Percentiles rank a stretch among this genome's conserved stretches.
These are phyloP conservation scores for Xerus rutilus DNA, from an alignment of 2,797 vertebrate species.

Conservation along the genomic window DNA sequence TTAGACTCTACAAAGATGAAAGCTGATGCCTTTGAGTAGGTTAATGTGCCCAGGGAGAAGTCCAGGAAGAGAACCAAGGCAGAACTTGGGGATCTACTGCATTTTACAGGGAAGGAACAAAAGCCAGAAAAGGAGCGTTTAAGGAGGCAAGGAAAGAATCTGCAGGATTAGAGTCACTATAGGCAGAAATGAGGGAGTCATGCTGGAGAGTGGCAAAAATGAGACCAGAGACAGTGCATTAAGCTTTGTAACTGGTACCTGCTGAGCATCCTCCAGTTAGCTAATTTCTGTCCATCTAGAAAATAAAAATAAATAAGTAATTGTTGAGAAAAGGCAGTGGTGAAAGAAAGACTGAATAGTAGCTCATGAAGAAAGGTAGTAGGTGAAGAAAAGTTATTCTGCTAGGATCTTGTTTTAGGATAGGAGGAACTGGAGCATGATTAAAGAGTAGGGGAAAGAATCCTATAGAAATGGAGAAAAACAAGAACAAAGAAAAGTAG, in stretches of 20 bases:
- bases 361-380: not conserved
- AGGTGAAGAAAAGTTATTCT: not conserved
- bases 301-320: not conserved
- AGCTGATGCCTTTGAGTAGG: not conserved
- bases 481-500: not conserved
- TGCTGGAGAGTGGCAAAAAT: not conserved
- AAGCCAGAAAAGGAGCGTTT: not conserved
- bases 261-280: too few species aligned
- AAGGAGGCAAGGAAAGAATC: not conserved
- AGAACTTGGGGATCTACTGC: not conserved
- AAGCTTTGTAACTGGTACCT: not conserved
- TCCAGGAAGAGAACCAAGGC: not conserved
- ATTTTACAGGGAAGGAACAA: not conserved
- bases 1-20: not conserved
- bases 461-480: not conserved
- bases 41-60: not conserved
- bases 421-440: not conserved
- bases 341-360: not conserved
- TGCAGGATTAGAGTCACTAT: not conserved
- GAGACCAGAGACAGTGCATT: not conserved
- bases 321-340: not conserved
- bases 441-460: not conserved
- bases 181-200: not conserved
- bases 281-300: not conserved
- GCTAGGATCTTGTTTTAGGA: not conserved